Conservation (phyloP, 2,797 vertebrate genomes). For the Parauchenoglanis ngamensis region DNA sequence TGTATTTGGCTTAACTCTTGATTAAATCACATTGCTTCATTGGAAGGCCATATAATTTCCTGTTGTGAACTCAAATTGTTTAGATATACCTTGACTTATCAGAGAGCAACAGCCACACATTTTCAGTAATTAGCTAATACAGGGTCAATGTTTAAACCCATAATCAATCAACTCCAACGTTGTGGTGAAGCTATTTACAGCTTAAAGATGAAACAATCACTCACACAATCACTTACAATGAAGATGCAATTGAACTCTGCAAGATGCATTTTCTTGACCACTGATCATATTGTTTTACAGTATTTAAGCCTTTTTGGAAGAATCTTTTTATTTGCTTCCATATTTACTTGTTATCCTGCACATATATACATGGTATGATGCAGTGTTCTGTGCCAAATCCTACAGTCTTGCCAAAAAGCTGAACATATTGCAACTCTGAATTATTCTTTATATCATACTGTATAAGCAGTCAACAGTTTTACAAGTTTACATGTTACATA, state of each 20-base stretch:
- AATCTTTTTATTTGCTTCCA: background rate
- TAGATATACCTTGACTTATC: background rate
- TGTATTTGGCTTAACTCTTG: background rate
- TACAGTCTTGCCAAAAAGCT: background rate
- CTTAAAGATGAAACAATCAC: background rate
- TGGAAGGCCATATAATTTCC: background rate
- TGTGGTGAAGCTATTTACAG: background rate
- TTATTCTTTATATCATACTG: slow-evolving; percentile 24
- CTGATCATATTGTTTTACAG: background rate
- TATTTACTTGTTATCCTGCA: background rate
- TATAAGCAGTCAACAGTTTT: slow-evolving; percentile 3
- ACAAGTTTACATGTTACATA: slow-evolving; percentile 1
- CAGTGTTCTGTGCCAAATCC: background rate
- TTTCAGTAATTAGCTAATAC: background rate
- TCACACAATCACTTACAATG: background rate
- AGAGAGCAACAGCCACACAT: background rate
- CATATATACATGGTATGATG: background rate
- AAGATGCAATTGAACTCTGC: background rate
- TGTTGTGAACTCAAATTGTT: background rate
- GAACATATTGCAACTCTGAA: background rate
- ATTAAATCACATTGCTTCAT: background rate
- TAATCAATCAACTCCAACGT: background rate
- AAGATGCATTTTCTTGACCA: background rate
- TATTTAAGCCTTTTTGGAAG: background rate
- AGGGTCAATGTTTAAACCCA: background rate